Evolutionary conservation across 2,113 vertebrate genomes (phyloP).

Genomic region (Caranx melampygus): DNA sequence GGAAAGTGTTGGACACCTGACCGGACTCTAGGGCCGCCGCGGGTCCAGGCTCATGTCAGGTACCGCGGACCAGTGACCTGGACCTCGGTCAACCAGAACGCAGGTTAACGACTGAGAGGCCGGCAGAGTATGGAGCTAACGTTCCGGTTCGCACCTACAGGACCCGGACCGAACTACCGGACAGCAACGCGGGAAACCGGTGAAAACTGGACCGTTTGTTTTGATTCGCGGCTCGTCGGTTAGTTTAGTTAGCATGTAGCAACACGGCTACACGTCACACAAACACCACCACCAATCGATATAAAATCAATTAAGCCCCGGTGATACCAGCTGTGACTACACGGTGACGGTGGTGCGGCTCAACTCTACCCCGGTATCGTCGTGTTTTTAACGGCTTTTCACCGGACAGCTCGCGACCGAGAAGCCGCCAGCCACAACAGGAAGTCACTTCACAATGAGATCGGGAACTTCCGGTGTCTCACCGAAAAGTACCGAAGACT

Average conservation of each 20-base stretch:
- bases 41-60: neutral
- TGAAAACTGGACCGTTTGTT: neutral
- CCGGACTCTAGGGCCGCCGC: neutral
- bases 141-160: neutral
- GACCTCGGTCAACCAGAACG: fast-evolving
- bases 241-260: slow-evolving; percentile 27
- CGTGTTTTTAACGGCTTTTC: fast-evolving
- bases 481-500: neutral
- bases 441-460: slow-evolving; percentile 19
- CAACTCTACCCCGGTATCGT: neutral
- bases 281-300: neutral
- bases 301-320: neutral
- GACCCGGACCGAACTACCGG: no score
- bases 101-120: neutral
- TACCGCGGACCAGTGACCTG: neutral
- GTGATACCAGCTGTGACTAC: fast-evolving
- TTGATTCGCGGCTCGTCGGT: neutral
- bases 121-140: no score
- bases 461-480: neutral
- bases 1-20: neutral
- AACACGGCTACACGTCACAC: neutral
- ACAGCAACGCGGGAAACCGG: neutral
- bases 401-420: fast-evolving
- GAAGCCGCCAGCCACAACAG: neutral
- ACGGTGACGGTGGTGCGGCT: fast-evolving